Evolutionary conservation across 2,888 invertebrate genomes (phyloP), one percentile per base, ranked within the genome.

Genomic region (Pasiphila rectangulata): DNA sequence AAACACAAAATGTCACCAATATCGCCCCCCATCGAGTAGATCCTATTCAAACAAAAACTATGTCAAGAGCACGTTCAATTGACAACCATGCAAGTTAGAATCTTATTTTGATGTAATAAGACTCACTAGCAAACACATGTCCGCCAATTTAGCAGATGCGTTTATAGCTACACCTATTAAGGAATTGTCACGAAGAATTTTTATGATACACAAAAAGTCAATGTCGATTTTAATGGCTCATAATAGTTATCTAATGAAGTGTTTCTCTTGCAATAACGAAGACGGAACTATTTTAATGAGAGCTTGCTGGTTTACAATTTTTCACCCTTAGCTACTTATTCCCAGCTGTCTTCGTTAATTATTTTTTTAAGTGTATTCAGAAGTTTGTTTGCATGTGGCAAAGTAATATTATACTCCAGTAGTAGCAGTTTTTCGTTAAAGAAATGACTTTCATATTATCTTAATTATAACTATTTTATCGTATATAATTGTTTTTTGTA

Each of bases 11-110:
- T 56, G 52, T 56, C 52, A 56, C 73, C 72, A 75, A 64, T 67
- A 63, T 75, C 70, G 64, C 67, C 69, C 64, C 68, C 69, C 49
- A 45, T 46, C 59, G 59, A 56, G 63, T 51, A 69, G 72, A 67
- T 56, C 56, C 53, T 58, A 61, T 64, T 63, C 64, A 69, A 67
- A 67, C 67, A 58, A 67, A 70, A 76, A 67, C 63, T 71, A 62
- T 79, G 78, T 75, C 79, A 77, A 78, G 77, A 73, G 55, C 74
- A 59, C 60, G 56, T 59, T 39, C 43, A 47, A 61, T 53, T 47
- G 59, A 38, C 23, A 37, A 47, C 3, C 19, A 48, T 1, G 10
- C 9, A 3, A 59, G 19, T 51, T 36, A 36, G 4, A 45, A 29
- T 35, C 35, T 53, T 63, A 59, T 34, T 2, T 0, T 4, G 7